Conservation (phyloP, 2,797 vertebrate genomes). For the Sebastes ruberrimus region DNA sequence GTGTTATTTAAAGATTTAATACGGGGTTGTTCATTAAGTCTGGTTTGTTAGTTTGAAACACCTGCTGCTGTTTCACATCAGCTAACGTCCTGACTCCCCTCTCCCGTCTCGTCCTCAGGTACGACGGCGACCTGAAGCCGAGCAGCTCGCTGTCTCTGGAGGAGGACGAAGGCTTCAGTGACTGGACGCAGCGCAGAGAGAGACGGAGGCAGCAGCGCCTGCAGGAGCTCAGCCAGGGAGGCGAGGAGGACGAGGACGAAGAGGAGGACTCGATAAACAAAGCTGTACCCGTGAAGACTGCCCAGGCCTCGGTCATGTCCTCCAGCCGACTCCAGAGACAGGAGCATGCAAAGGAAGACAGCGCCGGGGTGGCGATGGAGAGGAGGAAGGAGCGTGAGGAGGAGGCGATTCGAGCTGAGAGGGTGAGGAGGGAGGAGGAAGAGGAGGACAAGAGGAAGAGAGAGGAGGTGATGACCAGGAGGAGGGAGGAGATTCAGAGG, state of each 20-base stretch:
- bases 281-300: conserved; percentile 9
- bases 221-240: conserved; percentile 60
- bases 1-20: not conserved
- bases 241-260: conserved; percentile 52
- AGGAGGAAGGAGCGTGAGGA: conserved; percentile 33
- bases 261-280: conserved; percentile 24
- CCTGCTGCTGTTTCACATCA: not conserved
- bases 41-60: not conserved
- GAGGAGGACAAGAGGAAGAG: conserved; percentile 35
- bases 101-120: conserved; percentile 62
- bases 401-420: conserved; percentile 30
- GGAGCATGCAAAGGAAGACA: conserved; percentile 29
- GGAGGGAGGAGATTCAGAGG: conserved; percentile 46
- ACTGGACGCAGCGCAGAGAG: conserved; percentile 91
- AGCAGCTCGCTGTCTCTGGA: conserved; percentile 79
- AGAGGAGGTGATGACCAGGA: conserved; percentile 30
- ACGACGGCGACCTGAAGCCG: conserved; percentile 77
- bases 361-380: conserved; percentile 20
- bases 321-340: conserved; percentile 39
- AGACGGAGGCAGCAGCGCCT: conserved; percentile 76
- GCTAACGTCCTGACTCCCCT: not conserved
- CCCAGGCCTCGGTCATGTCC: conserved; percentile 1
- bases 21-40: not conserved
- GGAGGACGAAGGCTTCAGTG: conserved; percentile 95
- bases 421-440: conserved; percentile 35